A percentile compares a stretch with the other conserved stretches of the same genome.
Evolutionary conservation across 2,888 invertebrate genomes (phyloP).

Genomic region (Parnassius orleans): DNA sequence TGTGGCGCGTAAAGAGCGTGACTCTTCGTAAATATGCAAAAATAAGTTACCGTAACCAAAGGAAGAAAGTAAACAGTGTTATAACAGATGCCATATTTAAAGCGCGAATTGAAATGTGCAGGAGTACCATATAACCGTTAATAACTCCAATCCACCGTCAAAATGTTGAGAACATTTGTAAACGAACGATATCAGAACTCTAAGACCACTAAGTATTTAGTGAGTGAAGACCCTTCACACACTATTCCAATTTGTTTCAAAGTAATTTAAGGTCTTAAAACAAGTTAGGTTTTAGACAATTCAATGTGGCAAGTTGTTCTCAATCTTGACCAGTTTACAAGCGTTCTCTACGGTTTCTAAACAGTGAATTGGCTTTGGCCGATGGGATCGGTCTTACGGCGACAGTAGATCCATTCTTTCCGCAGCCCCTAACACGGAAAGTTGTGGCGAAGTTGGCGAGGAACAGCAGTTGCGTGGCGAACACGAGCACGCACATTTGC

Average conservation of each 20-base stretch:
- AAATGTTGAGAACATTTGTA: constrained; percentile 7
- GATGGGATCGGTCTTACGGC: constrained; percentile 85
- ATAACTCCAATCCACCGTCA: background rate
- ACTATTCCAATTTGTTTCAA: too few relatives aligned
- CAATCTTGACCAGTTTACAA: background rate
- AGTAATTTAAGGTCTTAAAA: too few relatives aligned
- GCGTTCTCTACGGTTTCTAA: constrained; percentile 1
- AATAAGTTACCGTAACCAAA: background rate
- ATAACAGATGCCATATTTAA: constrained; percentile 1
- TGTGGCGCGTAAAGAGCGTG: background rate
- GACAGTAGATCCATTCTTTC: constrained; percentile 98
- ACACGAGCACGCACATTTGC: constrained; percentile 73
- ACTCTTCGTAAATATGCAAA: background rate
- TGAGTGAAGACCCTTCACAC: too few relatives aligned
- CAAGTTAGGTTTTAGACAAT: too few relatives aligned
- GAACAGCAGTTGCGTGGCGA: constrained; percentile 83
- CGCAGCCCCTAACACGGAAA: constrained; percentile 92
- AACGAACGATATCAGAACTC: background rate
- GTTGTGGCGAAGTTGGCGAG: constrained; percentile 85
- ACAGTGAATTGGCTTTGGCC: background rate
- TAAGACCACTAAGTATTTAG: too few relatives aligned
- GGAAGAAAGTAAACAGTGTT: background rate
- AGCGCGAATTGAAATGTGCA: constrained; percentile 7
- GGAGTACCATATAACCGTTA: background rate
- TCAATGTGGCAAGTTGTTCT: too few relatives aligned